These are phyloP conservation scores for Zingel zingel DNA, from an alignment of 2,113 vertebrate genomes.

Conservation along the genomic window DNA sequence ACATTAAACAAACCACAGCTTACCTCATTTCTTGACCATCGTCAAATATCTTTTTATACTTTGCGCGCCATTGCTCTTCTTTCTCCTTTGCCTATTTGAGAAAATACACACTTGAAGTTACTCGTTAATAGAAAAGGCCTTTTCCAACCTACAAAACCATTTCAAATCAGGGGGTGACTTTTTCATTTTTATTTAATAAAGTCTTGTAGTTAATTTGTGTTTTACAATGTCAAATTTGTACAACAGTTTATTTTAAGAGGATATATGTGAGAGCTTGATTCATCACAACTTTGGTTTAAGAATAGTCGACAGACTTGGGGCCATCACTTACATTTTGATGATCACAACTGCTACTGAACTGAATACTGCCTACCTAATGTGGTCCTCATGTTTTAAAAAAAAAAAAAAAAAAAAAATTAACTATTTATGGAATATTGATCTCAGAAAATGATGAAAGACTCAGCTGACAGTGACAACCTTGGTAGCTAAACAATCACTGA, in stretches of 20 bases:
- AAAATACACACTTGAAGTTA: background rate
- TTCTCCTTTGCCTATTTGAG: constrained; percentile 81
- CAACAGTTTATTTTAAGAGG: too few species aligned
- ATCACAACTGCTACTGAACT: background rate
- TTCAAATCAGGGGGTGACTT: background rate
- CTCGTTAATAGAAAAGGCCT: background rate
- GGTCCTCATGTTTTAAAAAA: background rate
- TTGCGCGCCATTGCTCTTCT: constrained; percentile 80
- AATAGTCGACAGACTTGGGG: background rate
- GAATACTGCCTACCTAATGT: background rate
- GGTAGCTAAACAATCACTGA: background rate
- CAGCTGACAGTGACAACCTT: background rate
- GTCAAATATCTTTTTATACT: constrained; percentile 77
- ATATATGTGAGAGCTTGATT: background rate
- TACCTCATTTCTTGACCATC: constrained; percentile 91
- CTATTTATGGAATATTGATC: background rate
- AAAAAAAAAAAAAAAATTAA: background rate
- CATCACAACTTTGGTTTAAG: background rate
- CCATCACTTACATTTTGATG: background rate
- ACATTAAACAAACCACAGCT: constrained; percentile 7
- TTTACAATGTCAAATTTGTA: background rate
- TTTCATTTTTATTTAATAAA: background rate
- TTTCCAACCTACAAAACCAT: background rate
- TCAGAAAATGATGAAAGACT: background rate
- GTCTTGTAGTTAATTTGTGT: background rate